Conservation (phyloP, 2,113 vertebrate genomes). For the Lipophrys pholis region DNA sequence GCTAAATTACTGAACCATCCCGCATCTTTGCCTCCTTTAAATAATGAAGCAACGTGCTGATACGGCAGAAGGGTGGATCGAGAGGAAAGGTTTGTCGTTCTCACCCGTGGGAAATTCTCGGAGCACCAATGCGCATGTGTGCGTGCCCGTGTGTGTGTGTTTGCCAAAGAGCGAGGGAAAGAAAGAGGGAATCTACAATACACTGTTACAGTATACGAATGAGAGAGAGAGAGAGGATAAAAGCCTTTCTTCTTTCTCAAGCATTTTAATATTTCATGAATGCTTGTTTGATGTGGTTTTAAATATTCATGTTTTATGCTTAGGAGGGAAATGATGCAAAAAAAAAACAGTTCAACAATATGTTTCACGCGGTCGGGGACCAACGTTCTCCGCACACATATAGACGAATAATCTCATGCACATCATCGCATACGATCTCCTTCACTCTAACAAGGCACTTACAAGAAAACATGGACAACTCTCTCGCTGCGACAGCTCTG, state of each 20-base stretch:
- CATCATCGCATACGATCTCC: slow-evolving; percentile 19
- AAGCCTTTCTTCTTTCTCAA: slow-evolving; percentile 79
- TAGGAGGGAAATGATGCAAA: slow-evolving; percentile 77
- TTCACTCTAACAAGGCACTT: slow-evolving; percentile 59
- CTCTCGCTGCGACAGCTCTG: slow-evolving; percentile 50
- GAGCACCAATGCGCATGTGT: slow-evolving; percentile 21
- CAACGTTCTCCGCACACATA: slow-evolving; percentile 14
- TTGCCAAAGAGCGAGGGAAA: background rate
- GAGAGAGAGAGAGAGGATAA: slow-evolving; percentile 68
- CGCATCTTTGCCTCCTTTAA: slow-evolving; percentile 36
- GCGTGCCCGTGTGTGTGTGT: background rate
- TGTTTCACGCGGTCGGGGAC: slow-evolving; percentile 38
- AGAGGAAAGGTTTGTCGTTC: slow-evolving; percentile 47
- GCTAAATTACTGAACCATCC: slow-evolving; percentile 60
- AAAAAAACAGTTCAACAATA: slow-evolving; percentile 57
- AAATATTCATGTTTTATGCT: slow-evolving; percentile 84
- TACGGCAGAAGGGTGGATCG: slow-evolving; percentile 53
- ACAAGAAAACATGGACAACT: slow-evolving; percentile 57
- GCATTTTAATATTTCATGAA: slow-evolving; percentile 83
- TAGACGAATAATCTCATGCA: slow-evolving; percentile 33
- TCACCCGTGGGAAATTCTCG: slow-evolving; percentile 63
- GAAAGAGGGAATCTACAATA: slow-evolving; percentile 41
- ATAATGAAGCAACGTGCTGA: slow-evolving; percentile 69
- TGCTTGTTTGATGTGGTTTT: slow-evolving; percentile 82
- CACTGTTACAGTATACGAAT: slow-evolving; percentile 36